Evolutionary conservation across 2,113 vertebrate species (phyloP).

Genomic region (Triplophysa siluroides): DNA sequence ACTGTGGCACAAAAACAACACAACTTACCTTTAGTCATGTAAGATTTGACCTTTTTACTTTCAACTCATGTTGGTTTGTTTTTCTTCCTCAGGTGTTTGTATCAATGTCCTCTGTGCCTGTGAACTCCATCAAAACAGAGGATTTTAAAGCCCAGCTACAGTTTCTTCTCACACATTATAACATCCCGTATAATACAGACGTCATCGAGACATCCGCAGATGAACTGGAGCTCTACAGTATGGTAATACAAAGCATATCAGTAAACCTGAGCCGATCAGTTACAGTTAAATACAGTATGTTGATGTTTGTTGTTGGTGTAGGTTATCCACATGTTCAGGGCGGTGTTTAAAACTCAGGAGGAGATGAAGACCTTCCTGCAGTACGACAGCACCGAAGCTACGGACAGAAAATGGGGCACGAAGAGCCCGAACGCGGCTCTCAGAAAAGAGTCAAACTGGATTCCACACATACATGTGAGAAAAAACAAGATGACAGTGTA

Average conservation of each 20-base stretch:
- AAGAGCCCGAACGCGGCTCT: constrained; percentile 61
- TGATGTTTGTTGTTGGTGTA: constrained; percentile 32
- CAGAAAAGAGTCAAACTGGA: constrained; percentile 74
- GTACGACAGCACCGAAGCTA: constrained; percentile 62
- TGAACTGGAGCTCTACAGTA: constrained; percentile 72
- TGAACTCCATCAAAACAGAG: constrained; percentile 57
- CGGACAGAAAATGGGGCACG: constrained; percentile 58
- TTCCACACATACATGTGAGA: constrained; percentile 72
- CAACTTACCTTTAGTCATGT: too few species aligned
- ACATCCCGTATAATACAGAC: constrained; percentile 57
- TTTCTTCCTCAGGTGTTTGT: constrained; percentile 52
- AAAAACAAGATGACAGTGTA: background rate
- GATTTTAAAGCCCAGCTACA: constrained; percentile 70
- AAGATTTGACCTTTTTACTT: too few species aligned
- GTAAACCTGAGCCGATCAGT: background rate
- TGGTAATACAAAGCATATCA: constrained; percentile 57
- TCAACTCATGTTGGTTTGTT: background rate
- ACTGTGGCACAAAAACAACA: background rate
- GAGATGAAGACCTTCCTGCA: constrained; percentile 71
- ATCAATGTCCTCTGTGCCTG: constrained; percentile 50
- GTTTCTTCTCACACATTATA: constrained; percentile 68
- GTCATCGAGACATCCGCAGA: constrained; percentile 66
- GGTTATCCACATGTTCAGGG: constrained; percentile 72
- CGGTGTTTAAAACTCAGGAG: constrained; percentile 72
- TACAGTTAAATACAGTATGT: background rate